Conservation (phyloP, 2,113 vertebrate genomes). For the Otocyon megalotis region DNA sequence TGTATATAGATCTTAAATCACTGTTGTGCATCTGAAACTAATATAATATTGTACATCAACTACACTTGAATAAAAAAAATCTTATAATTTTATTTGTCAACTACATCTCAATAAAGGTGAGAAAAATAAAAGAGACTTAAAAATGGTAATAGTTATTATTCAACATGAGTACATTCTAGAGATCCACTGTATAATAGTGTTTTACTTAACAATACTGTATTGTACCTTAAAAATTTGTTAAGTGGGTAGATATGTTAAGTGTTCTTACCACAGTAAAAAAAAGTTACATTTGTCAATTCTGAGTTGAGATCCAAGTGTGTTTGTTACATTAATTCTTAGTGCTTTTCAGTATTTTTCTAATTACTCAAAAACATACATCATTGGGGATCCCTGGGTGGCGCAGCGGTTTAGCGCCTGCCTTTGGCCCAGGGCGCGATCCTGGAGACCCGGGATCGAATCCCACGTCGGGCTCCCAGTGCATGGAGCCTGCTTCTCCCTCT, state of each 20-base stretch:
- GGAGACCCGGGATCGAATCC: no score
- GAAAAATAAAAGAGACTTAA: not conserved
- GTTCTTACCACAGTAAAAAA: not conserved
- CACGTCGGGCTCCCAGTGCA: no score
- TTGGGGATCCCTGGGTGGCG: no score
- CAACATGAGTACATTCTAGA: constrained; percentile 30
- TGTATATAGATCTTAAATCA: not conserved
- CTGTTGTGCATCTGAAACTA: not conserved
- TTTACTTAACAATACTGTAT: constrained; percentile 40
- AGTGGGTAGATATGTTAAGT: constrained; percentile 12
- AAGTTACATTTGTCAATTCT: constrained; percentile 18
- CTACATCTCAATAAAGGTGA: not conserved
- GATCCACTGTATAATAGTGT: not conserved
- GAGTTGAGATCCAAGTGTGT: constrained; percentile 47
- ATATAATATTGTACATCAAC: not conserved
- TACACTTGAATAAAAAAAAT: not conserved
- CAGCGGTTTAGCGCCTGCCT: no score
- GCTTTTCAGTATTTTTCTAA: constrained; percentile 35
- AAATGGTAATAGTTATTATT: not conserved
- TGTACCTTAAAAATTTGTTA: constrained; percentile 15
- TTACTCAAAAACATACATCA: constrained; percentile 28
- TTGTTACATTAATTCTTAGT: constrained; percentile 22
- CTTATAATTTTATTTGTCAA: not conserved
- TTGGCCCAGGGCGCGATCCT: no score
- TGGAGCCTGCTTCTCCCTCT: no score